phyloP scores from a whole-genome alignment of 1,140 invertebrate genomes.

The Diabrotica undecimpunctata region DNA sequence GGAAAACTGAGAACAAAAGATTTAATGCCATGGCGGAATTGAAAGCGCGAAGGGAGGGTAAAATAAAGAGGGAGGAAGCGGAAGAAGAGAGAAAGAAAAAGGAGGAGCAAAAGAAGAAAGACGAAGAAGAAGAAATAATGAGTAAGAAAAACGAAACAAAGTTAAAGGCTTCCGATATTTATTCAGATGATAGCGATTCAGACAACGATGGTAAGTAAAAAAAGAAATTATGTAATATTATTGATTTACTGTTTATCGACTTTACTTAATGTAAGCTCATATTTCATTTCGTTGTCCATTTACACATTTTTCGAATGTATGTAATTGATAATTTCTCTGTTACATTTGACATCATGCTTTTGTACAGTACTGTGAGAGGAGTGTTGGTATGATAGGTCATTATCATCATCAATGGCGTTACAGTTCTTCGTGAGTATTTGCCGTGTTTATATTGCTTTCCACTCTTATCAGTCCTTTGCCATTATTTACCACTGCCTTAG shows the following conservation, averaged over 20 bases:
- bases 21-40: slow-evolving; percentile 88
- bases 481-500: no score
- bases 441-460: no score
- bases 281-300: no score
- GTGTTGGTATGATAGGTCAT: no score
- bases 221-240: not conserved
- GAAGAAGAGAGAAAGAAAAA: slow-evolving; percentile 51
- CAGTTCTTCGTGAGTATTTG: no score
- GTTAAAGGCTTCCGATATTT: slow-evolving; percentile 90
- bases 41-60: slow-evolving; percentile 80
- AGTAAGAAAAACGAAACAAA: slow-evolving; percentile 55
- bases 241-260: slow-evolving; percentile 3
- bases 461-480: no score
- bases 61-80: slow-evolving; percentile 55
- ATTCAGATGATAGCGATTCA: slow-evolving; percentile 87
- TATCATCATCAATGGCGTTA: no score
- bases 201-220: slow-evolving; percentile 44
- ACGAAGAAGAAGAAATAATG: slow-evolving; percentile 62
- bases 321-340: no score
- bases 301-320: no score
- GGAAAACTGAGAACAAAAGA: slow-evolving; percentile 70
- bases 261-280: not conserved
- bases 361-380: no score
- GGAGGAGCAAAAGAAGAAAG: slow-evolving; percentile 52
- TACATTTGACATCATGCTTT: no score